phyloP scores from a whole-genome alignment of 2,888 invertebrate genomes.

The Leuctra nigra region DNA sequence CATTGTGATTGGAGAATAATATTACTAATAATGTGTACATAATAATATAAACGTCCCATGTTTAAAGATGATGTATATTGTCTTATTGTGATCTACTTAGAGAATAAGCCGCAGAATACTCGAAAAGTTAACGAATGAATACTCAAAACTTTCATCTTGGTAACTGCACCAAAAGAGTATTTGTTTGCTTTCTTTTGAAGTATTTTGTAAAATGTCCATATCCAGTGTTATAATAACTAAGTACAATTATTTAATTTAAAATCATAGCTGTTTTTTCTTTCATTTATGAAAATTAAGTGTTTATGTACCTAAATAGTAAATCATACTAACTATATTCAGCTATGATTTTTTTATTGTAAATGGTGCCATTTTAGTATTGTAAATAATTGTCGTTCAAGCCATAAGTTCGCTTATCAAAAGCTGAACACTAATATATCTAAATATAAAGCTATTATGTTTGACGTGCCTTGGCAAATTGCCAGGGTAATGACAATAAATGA shows the following conservation, averaged over 20 bases:
- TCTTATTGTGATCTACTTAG: slow-evolving; percentile 6
- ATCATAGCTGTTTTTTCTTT: slow-evolving; percentile 2
- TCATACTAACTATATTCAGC: neutral
- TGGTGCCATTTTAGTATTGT: slow-evolving; percentile 20
- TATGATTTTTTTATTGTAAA: slow-evolving; percentile 11
- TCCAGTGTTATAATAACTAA: slow-evolving; percentile 21
- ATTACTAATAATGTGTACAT: neutral
- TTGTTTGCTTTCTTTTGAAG: too few species aligned
- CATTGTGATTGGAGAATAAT: too few species aligned
- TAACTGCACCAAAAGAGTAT: too few species aligned
- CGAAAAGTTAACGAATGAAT: neutral
- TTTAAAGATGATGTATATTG: neutral
- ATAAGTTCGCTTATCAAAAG: too few species aligned
- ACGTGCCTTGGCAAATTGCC: neutral
- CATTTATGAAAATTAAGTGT: neutral
- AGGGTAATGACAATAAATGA: slow-evolving; percentile 21
- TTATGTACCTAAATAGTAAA: neutral
- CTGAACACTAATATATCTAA: neutral
- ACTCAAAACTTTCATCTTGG: neutral
- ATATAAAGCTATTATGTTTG: slow-evolving; percentile 8
- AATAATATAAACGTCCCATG: slow-evolving; percentile 8
- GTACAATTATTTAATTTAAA: slow-evolving; percentile 15
- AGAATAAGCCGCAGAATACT: neutral
- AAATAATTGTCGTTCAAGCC: slow-evolving; percentile 5
- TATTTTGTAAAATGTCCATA: slow-evolving; percentile 12